A percentile compares a stretch with the other conserved stretches of the same genome.
phyloP scores from a whole-genome alignment of 1,140 invertebrate species.

The Meloidogyne floridensis region DNA sequence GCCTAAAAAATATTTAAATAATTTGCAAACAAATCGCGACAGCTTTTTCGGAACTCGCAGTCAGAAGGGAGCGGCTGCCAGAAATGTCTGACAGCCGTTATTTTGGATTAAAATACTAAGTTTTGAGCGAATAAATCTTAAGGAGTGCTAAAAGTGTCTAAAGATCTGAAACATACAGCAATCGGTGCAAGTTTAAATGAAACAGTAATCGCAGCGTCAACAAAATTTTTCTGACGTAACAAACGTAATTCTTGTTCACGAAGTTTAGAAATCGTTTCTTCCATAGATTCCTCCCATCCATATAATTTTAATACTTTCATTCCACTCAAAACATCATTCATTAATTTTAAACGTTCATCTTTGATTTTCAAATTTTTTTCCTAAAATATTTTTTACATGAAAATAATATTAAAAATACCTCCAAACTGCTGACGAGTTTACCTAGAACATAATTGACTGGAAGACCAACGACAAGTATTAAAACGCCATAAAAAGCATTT shows the following conservation, averaged over 20 bases:
- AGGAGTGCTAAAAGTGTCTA: too few species aligned
- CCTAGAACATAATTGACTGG: constrained; percentile 32
- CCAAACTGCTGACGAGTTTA: constrained; percentile 19
- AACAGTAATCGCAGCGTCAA: constrained; percentile 30
- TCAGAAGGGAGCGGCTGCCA: too few species aligned
- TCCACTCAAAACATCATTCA: constrained; percentile 70
- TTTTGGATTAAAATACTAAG: too few species aligned
- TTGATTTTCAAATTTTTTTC: constrained; percentile 67
- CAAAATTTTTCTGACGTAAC: constrained; percentile 20
- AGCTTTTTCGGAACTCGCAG: too few species aligned
- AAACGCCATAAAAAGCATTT: constrained; percentile 40
- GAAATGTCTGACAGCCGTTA: too few species aligned
- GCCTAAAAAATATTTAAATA: too few species aligned
- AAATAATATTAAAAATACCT: constrained; percentile 11
- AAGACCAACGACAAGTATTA: constrained; percentile 27
- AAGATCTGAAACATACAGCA: constrained; percentile 23
- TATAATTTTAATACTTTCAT: constrained; percentile 83
- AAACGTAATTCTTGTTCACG: constrained; percentile 35
- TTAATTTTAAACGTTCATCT: constrained; percentile 70
- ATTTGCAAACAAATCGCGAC: too few species aligned
- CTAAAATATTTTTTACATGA: too few species aligned
- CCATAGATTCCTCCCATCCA: constrained; percentile 77
- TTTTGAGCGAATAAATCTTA: too few species aligned
- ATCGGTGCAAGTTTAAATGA: constrained; percentile 43
- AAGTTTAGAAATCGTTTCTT: constrained; percentile 35